phyloP scores from a whole-genome alignment of 2,888 invertebrate genomes.

The Aphodius sticticus region DNA sequence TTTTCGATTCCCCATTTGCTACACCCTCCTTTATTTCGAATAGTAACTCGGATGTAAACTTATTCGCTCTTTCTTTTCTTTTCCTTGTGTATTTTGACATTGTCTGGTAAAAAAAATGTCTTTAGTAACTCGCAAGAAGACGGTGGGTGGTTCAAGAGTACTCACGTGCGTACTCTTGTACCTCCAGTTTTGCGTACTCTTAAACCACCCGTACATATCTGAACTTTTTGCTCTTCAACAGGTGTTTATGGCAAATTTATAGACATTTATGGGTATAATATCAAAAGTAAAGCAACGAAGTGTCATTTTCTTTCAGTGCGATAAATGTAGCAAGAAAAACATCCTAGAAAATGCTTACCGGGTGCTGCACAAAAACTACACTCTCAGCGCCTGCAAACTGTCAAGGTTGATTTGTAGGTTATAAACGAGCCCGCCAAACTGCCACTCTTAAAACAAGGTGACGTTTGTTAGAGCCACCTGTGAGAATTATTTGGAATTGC shows the following conservation, averaged over 20 bases:
- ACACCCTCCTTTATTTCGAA: constrained; percentile 18
- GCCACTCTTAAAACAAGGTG: background rate
- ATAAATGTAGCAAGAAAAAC: background rate
- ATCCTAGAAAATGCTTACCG: constrained; percentile 4
- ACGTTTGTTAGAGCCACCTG: constrained; percentile 4
- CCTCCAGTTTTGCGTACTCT: constrained; percentile 15
- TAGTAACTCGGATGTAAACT: constrained; percentile 22
- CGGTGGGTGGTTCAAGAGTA: background rate
- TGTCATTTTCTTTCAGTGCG: background rate
- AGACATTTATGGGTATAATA: background rate
- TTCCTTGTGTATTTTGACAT: constrained; percentile 29
- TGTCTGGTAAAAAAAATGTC: background rate
- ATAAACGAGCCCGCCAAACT: background rate
- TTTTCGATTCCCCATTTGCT: constrained; percentile 21
- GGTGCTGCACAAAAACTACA: background rate
- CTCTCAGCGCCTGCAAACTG: constrained; percentile 11
- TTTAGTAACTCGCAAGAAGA: constrained; percentile 4
- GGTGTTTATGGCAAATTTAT: constrained; percentile 4
- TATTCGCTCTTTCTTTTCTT: constrained; percentile 20
- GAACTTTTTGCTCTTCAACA: constrained; percentile 4
- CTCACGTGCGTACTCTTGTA: constrained; percentile 1
- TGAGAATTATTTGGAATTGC: background rate
- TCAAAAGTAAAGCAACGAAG: background rate
- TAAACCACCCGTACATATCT: constrained; percentile 5
- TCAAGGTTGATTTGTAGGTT: constrained; percentile 1